Evolutionary conservation across 1,140 invertebrate genomes (phyloP), one percentile per base, ranked within the genome.

Genomic region (Pollicipes pollicipes): DNA sequence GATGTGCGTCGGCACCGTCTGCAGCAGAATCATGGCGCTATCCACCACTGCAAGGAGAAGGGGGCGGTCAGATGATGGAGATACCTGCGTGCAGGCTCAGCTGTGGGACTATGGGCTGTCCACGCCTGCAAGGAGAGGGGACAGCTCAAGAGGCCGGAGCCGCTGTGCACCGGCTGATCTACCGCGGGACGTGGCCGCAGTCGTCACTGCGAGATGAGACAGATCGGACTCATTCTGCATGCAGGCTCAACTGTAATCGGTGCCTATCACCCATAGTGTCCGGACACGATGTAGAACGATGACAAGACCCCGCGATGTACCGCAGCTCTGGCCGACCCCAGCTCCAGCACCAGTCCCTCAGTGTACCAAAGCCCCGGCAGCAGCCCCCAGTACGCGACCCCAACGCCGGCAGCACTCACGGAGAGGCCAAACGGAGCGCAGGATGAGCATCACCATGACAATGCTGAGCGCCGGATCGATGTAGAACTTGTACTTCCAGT

Each of bases 401-500:
- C n/a, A n/a, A n/a, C n/a, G n/a, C 26, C 31, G 10, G 30, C 29
- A 30, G 69, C 35, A 73, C 75, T 76, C 74, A 78, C 75, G 82
- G 67, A 93, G 80, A 2, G 91, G 90, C 90, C 90, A 93, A 0
- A 93, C 90, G 0, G 89, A 91, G 69, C 85, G 84, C 66, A 92
- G 80, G 71, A 94, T 93, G 26, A 93, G 81, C 24, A 88, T 80
- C 2, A 93, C 90, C 73, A 93, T 81, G 13, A 92, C 78, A 73
- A 93, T 84, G 82, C 92, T 96, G 68, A 98, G 84, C 29, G 88
- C 88, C 28, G 96, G 96, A 83, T 99, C 96, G 75, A 98, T 90
- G 79, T 97, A 97, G 78, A 83, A 85, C 75, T 80, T 80, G 78
- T 85, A 81, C 72, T 88, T 77, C 88, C 90, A 94, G 4, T 93